Base-by-base conservation (phyloP, 1,140 invertebrate genomes). In the Littorina saxatilis region DNA sequence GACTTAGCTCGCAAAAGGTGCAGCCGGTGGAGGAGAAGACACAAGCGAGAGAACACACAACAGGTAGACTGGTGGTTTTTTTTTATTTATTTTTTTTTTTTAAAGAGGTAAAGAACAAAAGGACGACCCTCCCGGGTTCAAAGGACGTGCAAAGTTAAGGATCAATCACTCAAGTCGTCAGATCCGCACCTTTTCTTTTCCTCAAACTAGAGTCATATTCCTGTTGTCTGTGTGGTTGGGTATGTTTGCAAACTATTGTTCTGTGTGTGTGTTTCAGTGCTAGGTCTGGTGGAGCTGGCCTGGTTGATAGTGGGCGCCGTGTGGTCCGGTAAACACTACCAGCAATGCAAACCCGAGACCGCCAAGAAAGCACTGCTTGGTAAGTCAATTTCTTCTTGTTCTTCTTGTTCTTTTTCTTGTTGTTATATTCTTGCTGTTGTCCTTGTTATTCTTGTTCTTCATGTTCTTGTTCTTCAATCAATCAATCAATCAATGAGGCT, bases 281-380 rank as follows among this genome's bases (percentile, higher is more conserved):
- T 97, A 77, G 94, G 97, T 90, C 86, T 96, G 63, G 94, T 96
- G 74, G 96, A 97, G 92, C 93, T 96, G 77, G 94, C 94, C 80
- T 97, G 96, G 96, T 91, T 96, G 82, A 94, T 95, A 23, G 93
- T 96, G 74, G 96, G 96, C 77, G 94, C 96, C 50, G 93, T 95
- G 39, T 97, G 96, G 96, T 91, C 97, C 55, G 91, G 93, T 23
- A 91, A 94, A 84, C 95, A 95, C 90, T 97, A 96, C 91, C 89
- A 94, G 82, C 93, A 93, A 32, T 96, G 96, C 90, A 94, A 94
- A 47, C 93, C 95, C 74, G 94, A 95, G 83, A 93, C 94, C 85
- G 94, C 95, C 47, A 96, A 96, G 90, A 95, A 96, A 90, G 94
- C 95, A 79, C 94, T 96, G 84, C 92, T 98, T 90, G 96, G 96